Evolutionary conservation across 2,113 vertebrate species (phyloP), one percentile per base, ranked within the genome.

Genomic region (western clawed frog (Xenopus tropicalis)): DNA sequence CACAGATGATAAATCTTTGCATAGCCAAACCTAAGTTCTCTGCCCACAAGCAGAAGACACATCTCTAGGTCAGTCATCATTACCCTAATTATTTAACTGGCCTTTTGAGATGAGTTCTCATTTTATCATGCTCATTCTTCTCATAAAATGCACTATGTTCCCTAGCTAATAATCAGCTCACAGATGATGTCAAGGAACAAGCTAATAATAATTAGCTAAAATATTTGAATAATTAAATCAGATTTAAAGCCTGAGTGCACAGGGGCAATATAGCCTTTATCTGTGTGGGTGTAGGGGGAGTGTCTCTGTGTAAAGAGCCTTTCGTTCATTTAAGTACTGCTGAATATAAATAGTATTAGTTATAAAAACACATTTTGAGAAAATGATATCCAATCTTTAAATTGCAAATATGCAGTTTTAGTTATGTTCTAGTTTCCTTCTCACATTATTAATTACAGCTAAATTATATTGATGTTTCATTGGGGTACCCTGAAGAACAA

Each of bases 121-220:
- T 74, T 74, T 74, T 61, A 74, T 74, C 64, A 46, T 24, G 48
- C 51, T n/a, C 56, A 59, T 61, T 68, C 57, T 59, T 24, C 54
- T 68, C 37, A 19, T 65, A 66, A 72, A 72, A 43, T 67, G 64
- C 48, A 22, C 72, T 61, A 56, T n/a, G 43, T 67, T 56, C 72
- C 72, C 56, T 54, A 74, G 72, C 72, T 67, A 74, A 74, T 74
- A 74, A 67, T 68, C 64, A 61, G 11, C 64, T 61, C 72, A 74
- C 29, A 67, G 64, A 37, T 61, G 43, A 74, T 74, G 64, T 68
- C 72, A 74, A 12, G 65, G 65, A 61, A 61, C 56, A 61, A 51
- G 72, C 56, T 74, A 68, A 74, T 74, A 74, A 68, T 74, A 74
- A 74, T 68, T 68, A 74, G 72, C 59, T 74, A 66, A 68, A 68